Base-by-base conservation (phyloP, 2,888 invertebrate genomes). In the Chymomyza amoena region DNA sequence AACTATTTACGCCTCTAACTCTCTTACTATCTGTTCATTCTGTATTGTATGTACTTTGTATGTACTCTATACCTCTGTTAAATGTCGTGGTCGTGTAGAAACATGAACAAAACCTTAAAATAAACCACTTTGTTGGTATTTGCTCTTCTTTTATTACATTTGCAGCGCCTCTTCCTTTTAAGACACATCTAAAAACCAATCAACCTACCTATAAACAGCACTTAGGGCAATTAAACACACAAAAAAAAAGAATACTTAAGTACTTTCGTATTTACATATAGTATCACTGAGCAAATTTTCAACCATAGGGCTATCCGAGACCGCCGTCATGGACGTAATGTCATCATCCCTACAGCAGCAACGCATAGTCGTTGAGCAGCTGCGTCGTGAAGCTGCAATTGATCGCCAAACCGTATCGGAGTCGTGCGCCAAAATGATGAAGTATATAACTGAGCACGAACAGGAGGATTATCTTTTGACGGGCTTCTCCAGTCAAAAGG, bases 311-410 rank as follows among this genome's bases (percentile, higher is more conserved):
- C 95, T 96, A 93, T 96, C 96, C 93, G 95, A 96, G 92, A 96
- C 96, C 91, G 96, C 96, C 94, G 95, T 96, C 93, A 96, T 97
- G 96, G 96, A 96, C 94, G 96, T 97, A 95, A 96, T 97, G 95
- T 97, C 97, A 93, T 96, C 97, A 88, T 97, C 96, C 92, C 94
- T 98, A 90, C 98, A 98, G 92, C 98, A 98, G 93, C 98, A 98
- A 93, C 89, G 92, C 77, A 95, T 96, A 92, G 95, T 98, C 86
- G 98, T 98, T 72, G 98, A 98, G 90, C 98, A 98, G 93, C 93
- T 98, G 73, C 90, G 98, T 78, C 94, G 98, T 69, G 98, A 98
- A 92, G 98, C 98, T 57, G 95, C 96, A 64, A 95, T 98, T 71
- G 96, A 96, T 90, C 94, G 98, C 66, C 95, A 97, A 88, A 95